A percentile compares a stretch with the other conserved stretches of the same genome.
Conservation (phyloP, 2,113 vertebrate genomes). For the Gracilinanus agilis region DNA sequence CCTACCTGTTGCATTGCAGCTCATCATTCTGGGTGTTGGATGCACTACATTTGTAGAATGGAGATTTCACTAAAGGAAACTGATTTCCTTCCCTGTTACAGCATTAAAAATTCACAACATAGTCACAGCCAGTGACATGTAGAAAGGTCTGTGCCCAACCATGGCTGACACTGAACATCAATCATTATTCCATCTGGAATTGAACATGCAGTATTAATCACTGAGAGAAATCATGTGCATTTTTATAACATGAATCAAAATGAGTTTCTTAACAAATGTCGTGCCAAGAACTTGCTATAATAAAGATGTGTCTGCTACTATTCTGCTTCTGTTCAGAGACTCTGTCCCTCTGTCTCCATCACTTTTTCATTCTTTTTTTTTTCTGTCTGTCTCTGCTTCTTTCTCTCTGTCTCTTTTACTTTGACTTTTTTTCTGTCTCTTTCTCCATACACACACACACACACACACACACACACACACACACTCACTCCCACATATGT, state of each 20-base stretch:
- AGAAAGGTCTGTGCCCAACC: background rate
- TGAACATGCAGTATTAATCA: constrained; percentile 3
- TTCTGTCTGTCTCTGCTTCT: background rate
- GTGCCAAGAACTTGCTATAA: background rate
- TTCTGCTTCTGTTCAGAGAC: background rate
- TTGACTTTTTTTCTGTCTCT: background rate
- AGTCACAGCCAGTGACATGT: constrained; percentile 4
- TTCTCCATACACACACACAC: background rate
- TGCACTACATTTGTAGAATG: background rate
- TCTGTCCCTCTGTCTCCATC: background rate
- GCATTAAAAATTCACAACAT: background rate
- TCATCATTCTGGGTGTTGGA: background rate
- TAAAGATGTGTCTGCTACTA: background rate
- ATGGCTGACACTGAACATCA: constrained; percentile 44
- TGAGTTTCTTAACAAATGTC: constrained; percentile 53
- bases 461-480: background rate
- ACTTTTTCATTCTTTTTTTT: background rate
- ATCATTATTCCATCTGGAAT: constrained; percentile 41
- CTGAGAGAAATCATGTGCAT: fast-evolving
- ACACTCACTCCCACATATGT: background rate
- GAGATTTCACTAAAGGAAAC: constrained; percentile 40
- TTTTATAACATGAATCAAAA: constrained; percentile 56
- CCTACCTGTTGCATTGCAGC: background rate
- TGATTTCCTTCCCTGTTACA: constrained; percentile 34
- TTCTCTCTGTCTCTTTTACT: background rate